A percentile compares a stretch with the other conserved stretches of the same genome.
phyloP scores from a whole-genome alignment of 1,140 invertebrate genomes.

The Halictus rubicundus region DNA sequence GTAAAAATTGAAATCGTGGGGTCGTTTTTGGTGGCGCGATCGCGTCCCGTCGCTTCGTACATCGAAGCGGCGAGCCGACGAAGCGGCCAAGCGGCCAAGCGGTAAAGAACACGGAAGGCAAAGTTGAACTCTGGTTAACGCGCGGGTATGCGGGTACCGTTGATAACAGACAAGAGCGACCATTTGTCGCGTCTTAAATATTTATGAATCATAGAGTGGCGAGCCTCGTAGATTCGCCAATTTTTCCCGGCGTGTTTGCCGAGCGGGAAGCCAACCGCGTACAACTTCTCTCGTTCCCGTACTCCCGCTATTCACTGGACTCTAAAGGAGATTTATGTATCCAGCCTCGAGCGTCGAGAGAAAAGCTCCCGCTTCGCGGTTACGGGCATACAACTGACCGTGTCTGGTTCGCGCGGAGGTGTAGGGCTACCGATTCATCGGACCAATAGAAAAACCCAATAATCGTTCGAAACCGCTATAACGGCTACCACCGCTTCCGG shows the following conservation, averaged over 20 bases:
- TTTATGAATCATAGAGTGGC: conserved; percentile 59
- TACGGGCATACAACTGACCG: neutral
- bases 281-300: conserved; percentile 21
- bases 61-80: no score
- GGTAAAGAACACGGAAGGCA: conserved; percentile 10
- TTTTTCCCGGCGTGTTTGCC: conserved; percentile 43
- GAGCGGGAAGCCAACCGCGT: conserved; percentile 55
- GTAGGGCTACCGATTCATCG: neutral
- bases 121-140: neutral
- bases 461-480: conserved; percentile 28
- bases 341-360: conserved; percentile 23
- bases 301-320: conserved; percentile 47
- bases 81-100: no score
- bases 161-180: conserved; percentile 44
- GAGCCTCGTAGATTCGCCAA: conserved; percentile 36
- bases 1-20: no score
- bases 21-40: no score
- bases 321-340: conserved; percentile 61
- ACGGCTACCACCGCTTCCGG: conserved; percentile 14
- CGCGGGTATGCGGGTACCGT: conserved; percentile 31
- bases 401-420: conserved; percentile 13
- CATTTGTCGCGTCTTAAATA: conserved; percentile 50
- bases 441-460: conserved; percentile 35
- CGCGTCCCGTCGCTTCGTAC: no score
- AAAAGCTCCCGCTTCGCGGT: conserved; percentile 37